Percentiles rank a stretch among this genome's conserved stretches.
Evolutionary conservation across 2,113 vertebrate species (phyloP).

Genomic region (Urocolius indicus): DNA sequence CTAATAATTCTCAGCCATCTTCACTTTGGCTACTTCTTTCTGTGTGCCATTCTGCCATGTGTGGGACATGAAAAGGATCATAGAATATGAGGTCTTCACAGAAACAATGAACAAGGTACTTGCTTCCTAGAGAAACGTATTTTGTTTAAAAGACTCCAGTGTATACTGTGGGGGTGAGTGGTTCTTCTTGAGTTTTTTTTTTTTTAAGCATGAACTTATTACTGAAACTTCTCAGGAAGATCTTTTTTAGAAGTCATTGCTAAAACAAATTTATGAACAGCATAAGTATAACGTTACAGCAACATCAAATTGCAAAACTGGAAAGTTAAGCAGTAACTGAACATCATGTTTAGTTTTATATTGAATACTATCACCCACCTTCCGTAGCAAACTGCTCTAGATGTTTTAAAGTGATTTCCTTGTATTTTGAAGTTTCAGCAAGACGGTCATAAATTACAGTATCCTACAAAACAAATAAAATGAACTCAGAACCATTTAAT

Average conservation of each 20-base stretch:
- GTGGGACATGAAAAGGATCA: not conserved
- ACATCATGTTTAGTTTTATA: not conserved
- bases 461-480: conserved; percentile 83
- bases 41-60: not conserved
- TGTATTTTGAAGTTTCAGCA: conserved; percentile 95
- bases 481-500: not conserved
- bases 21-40: not conserved
- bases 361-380: conserved; percentile 76
- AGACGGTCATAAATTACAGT: conserved; percentile 97
- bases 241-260: not conserved
- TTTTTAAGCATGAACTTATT: not conserved
- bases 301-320: not conserved
- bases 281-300: not conserved
- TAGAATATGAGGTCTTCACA: not conserved
- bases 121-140: not conserved
- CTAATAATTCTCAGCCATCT: not conserved
- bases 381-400: conserved; percentile 98
- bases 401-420: conserved; percentile 98
- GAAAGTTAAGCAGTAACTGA: not conserved
- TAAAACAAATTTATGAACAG: not conserved
- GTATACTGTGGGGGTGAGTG: not conserved
- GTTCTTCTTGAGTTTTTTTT: not conserved
- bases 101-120: not conserved
- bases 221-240: not conserved
- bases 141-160: not conserved